Percentiles rank a stretch among this genome's conserved stretches.
phyloP scores from a whole-genome alignment of 2,113 vertebrate species.

The Erythrocercus mccallii region DNA sequence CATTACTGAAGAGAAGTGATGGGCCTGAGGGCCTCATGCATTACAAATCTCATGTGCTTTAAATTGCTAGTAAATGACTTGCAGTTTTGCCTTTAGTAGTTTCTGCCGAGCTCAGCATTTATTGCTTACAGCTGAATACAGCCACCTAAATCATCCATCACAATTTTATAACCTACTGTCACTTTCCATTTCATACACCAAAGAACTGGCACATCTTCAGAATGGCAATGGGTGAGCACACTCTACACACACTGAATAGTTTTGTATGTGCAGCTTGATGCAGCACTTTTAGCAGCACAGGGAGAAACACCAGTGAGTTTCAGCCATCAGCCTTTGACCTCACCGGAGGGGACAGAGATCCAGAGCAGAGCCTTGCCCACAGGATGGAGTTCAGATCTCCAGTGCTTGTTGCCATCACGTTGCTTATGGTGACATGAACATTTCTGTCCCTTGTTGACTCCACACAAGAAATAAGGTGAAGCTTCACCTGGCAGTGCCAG shows the following conservation, averaged over 20 bases:
- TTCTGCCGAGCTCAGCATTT: constrained; percentile 81
- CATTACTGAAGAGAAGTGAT: constrained; percentile 72
- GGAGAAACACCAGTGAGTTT: not conserved
- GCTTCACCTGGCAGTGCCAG: not conserved
- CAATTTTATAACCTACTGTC: constrained; percentile 75
- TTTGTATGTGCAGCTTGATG: not conserved
- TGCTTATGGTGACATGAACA: not conserved
- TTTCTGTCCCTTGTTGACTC: not conserved
- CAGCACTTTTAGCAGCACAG: not conserved
- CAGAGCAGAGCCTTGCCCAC: not conserved
- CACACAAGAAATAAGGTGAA: not conserved
- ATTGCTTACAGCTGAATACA: constrained; percentile 77
- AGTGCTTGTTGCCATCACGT: not conserved
- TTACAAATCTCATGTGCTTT: constrained; percentile 79
- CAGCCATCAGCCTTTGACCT: not conserved
- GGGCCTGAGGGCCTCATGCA: constrained; percentile 74
- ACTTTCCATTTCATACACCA: constrained; percentile 68
- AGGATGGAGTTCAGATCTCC: not conserved
- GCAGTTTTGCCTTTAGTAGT: constrained; percentile 71
- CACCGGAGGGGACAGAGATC: not conserved
- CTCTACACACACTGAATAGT: not conserved
- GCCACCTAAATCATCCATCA: constrained; percentile 78
- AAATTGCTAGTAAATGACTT: constrained; percentile 83
- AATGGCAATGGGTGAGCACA: constrained; percentile 46
- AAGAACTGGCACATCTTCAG: constrained; percentile 62